phyloP scores from a whole-genome alignment of 2,888 invertebrate genomes.

The Ophion costatus region DNA sequence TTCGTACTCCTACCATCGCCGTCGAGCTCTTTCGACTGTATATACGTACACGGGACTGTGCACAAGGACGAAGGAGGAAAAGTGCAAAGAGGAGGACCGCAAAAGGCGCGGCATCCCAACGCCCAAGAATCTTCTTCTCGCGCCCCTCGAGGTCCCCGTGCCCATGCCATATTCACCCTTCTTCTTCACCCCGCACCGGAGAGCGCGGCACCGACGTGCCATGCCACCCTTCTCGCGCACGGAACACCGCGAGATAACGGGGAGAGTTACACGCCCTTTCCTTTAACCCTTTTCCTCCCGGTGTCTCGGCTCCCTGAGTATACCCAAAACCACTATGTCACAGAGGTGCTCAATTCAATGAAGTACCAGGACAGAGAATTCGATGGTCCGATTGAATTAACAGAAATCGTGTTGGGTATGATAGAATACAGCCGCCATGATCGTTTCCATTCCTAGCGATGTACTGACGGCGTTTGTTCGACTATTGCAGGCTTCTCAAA shows the following conservation, averaged over 20 bases:
- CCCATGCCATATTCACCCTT: constrained; percentile 45
- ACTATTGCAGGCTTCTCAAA: too few relatives aligned
- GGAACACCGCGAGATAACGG: constrained; percentile 82
- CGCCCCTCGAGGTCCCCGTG: constrained; percentile 58
- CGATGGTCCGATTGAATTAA: constrained; percentile 10
- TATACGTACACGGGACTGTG: constrained; percentile 30
- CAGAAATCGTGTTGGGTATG: constrained; percentile 1
- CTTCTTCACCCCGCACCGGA: constrained; percentile 19
- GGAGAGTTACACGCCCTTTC: constrained; percentile 81
- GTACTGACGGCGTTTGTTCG: too few relatives aligned
- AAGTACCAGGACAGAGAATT: not conserved
- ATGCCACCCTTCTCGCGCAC: constrained; percentile 69
- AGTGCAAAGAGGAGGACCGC: constrained; percentile 32
- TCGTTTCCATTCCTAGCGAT: not conserved
- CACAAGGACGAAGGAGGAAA: constrained; percentile 35
- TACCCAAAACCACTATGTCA: constrained; percentile 35
- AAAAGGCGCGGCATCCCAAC: constrained; percentile 55
- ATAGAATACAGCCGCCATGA: not conserved
- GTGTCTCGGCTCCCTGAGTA: constrained; percentile 46
- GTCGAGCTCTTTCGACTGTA: constrained; percentile 38
- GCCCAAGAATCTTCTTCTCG: constrained; percentile 58
- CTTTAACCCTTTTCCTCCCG: constrained; percentile 76
- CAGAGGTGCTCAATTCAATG: constrained; percentile 57
- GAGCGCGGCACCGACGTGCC: constrained; percentile 72
- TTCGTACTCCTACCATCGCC: constrained; percentile 73